Evolutionary conservation across 2,797 vertebrate species (phyloP).

Genomic region (Acanthopagrus latus): DNA sequence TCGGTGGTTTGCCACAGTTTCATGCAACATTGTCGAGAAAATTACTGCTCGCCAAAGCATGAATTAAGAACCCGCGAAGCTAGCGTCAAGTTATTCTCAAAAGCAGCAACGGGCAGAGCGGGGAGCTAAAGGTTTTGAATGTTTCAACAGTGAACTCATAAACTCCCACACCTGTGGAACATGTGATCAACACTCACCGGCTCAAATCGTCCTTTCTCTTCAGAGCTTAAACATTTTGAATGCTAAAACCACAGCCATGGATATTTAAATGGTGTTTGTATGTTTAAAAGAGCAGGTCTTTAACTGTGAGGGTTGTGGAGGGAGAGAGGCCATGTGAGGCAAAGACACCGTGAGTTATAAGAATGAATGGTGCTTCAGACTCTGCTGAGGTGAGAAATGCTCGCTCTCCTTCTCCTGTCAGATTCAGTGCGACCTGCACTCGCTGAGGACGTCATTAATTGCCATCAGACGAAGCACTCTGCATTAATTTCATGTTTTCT

Average conservation of each 20-base stretch:
- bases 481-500: too few species aligned
- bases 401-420: neutral
- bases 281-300: neutral
- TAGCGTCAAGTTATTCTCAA: constrained; percentile 36
- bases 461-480: too few species aligned
- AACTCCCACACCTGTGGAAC: neutral
- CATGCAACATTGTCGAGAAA: constrained; percentile 31
- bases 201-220: constrained; percentile 6
- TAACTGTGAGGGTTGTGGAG: neutral
- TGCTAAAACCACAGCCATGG: constrained; percentile 3
- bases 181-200: neutral
- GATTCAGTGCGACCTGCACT: neutral
- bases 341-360: neutral
- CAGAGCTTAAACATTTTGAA: neutral
- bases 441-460: neutral
- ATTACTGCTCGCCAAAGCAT: constrained; percentile 17
- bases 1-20: constrained; percentile 42
- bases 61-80: constrained; percentile 19
- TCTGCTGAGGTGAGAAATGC: too few species aligned
- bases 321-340: neutral
- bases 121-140: constrained; percentile 18
- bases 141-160: neutral
- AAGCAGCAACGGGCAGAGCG: constrained; percentile 20
- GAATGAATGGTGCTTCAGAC: neutral
- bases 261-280: neutral